Conservation (phyloP, 2,797 vertebrate genomes). For the Tympanoctomys barrerae region DNA sequence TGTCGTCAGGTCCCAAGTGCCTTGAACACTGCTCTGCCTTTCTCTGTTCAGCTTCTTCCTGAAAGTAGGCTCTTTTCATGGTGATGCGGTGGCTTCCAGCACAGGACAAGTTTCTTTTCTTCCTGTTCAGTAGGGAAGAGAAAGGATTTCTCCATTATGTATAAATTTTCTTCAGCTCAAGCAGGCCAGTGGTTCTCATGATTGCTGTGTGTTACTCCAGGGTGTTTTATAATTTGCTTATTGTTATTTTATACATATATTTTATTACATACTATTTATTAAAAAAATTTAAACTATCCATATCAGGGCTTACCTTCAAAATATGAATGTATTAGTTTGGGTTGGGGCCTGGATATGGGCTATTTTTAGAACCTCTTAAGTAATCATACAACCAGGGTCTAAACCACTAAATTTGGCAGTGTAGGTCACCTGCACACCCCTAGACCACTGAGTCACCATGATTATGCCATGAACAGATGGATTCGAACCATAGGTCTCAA, state of each 20-base stretch:
- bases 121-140: neutral
- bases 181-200: neutral
- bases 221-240: neutral
- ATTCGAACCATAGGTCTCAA: neutral
- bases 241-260: slow-evolving; percentile 26
- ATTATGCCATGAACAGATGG: neutral
- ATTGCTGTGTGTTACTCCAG: neutral
- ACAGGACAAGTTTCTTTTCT: neutral
- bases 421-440: neutral
- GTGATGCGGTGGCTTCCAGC: neutral
- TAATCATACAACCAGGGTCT: neutral
- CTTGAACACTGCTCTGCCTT: neutral
- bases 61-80: neutral
- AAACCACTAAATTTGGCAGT: neutral
- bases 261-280: neutral
- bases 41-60: neutral
- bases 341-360: neutral
- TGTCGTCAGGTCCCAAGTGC: slow-evolving; percentile 10
- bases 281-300: neutral
- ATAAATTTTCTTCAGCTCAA: neutral
- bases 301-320: slow-evolving; percentile 15
- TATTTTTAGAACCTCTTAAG: neutral
- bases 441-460: neutral
- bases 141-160: neutral
- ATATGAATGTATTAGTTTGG: neutral